Evolutionary conservation across 2,113 vertebrate species (phyloP).

Genomic region (Smithornis capensis): DNA sequence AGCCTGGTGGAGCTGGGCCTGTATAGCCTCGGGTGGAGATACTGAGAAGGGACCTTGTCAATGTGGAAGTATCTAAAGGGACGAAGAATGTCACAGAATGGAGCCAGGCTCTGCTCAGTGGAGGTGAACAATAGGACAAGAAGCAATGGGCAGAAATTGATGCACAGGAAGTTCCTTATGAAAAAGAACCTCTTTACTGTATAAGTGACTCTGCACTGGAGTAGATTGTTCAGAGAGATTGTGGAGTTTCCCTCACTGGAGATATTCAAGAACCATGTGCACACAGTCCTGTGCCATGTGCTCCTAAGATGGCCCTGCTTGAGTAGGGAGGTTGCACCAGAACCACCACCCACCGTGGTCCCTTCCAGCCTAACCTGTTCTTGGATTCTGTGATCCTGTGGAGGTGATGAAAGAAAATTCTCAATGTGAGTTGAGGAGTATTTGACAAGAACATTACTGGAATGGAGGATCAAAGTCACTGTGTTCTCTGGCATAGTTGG

Average conservation of each 20-base stretch:
- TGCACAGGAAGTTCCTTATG: background rate
- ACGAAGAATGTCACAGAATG: background rate
- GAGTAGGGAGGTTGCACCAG: background rate
- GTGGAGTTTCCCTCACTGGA: background rate
- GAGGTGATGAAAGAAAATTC: background rate
- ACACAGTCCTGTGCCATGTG: background rate
- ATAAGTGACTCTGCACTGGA: background rate
- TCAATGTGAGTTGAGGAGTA: fast-evolving
- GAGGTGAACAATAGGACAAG: fast-evolving
- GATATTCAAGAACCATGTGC: background rate
- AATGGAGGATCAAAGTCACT: background rate
- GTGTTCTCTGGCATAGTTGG: background rate
- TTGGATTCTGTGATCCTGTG: background rate
- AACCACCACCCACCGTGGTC: background rate
- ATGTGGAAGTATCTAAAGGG: background rate
- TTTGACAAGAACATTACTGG: background rate
- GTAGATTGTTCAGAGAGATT: background rate
- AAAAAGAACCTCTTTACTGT: background rate
- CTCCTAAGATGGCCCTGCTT: background rate
- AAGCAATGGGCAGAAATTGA: background rate
- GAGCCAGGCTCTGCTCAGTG: background rate
- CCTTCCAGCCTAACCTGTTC: background rate
- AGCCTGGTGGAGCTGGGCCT: fast-evolving
- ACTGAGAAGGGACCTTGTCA: background rate
- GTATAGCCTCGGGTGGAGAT: fast-evolving